Base-by-base conservation (phyloP, 2,797 vertebrate genomes). In the Hoplostethus mediterraneus region DNA sequence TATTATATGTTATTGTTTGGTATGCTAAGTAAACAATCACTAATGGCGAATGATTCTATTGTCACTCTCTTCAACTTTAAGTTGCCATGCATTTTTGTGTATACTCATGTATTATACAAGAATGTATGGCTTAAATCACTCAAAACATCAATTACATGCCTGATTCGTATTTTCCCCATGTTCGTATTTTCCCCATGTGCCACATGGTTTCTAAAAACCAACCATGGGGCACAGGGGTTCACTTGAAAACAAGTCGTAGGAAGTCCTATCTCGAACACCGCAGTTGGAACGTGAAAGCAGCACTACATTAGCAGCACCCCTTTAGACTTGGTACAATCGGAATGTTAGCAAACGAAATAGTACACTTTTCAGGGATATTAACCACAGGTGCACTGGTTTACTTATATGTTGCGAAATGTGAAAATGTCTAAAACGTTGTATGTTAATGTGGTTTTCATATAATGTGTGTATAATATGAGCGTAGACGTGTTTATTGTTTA, bases 271-370 rank as follows among this genome's bases (percentile, higher is more conserved):
- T 86, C 84, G 80, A 87, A 79, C 63, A 71, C 57, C 68, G 6
- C 73, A 53, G 16, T 70, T 28, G 51, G 71, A 58, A 73, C 74
- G 0, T 75, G 79, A 93, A 91, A 17, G 87, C 84, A 86, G 11
- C 81, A 81, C 28, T 58, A 62, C 28, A 14, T 12, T n/a, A n/a
- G 3, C 57, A n/a, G n/a, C 28, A 47, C 6, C 42, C 31, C 61
- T 21, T 56, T 45, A 21, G 1, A 79, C 8, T 87, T 94, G 93
- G 91, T 94, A 91, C 82, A 85, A 80, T 90, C 91, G 62, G 61
- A 89, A 88, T 71, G 38, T 48, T 53, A n/a, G 10, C 3, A 36
- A 75, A 67, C 6, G 1, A 71, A 65, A 73, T 60, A 58, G 16
- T 62, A n/a, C 11, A 6, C 7, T 45, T 75, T 55, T 38, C 4